These are phyloP conservation scores for Cyrtonyx montezumae DNA, from an alignment of 2,113 vertebrate species.

Conservation along the genomic window DNA sequence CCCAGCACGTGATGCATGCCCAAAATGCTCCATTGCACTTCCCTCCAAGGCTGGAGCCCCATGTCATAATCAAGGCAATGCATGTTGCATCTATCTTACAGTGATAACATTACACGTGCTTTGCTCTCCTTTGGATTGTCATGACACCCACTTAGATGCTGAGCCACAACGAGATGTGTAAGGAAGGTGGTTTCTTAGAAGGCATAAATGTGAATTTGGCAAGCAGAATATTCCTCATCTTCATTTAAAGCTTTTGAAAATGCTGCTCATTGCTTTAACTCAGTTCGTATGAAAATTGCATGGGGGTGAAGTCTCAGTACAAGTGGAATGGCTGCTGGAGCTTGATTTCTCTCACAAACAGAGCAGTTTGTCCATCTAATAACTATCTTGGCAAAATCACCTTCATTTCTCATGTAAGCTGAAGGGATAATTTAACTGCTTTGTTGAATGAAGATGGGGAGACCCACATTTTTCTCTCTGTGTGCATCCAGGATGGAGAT, in stretches of 20 bases:
- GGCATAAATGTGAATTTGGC: background rate
- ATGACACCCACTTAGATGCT: background rate
- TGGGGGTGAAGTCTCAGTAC: accelerated
- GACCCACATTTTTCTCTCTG: background rate
- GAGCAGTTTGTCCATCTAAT: background rate
- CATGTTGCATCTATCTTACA: accelerated
- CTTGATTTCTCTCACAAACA: background rate
- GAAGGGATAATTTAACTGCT: background rate
- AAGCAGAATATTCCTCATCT: background rate
- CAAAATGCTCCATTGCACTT: background rate
- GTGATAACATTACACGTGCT: background rate
- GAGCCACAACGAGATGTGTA: background rate
- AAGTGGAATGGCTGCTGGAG: background rate
- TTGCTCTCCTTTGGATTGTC: background rate
- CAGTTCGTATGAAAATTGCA: background rate
- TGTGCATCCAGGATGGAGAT: background rate
- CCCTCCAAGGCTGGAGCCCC: background rate
- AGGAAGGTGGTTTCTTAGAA: background rate
- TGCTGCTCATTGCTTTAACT: background rate
- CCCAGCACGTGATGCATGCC: background rate
- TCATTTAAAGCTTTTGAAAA: background rate
- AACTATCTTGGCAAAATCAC: background rate
- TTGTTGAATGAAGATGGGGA: background rate
- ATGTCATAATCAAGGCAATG: background rate
- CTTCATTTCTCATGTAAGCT: background rate